Percentiles rank a stretch among this genome's conserved stretches.
These are phyloP conservation scores for Mobula hypostoma DNA, from an alignment of 2,113 vertebrate species.

Conservation along the genomic window DNA sequence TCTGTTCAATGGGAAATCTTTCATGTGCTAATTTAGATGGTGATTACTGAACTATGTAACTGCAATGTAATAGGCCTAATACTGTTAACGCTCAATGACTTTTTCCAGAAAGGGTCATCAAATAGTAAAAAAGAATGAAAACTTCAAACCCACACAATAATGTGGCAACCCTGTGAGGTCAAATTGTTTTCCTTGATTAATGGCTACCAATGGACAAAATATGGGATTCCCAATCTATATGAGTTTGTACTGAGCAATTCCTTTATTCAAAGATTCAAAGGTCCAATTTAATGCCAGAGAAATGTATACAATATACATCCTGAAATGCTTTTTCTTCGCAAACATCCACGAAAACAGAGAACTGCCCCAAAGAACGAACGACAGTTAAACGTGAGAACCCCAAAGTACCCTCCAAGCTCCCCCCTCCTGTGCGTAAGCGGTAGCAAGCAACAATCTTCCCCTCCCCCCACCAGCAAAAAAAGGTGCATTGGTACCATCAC, in stretches of 20 bases:
- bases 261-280: background rate
- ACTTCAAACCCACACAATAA: background rate
- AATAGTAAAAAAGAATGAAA: background rate
- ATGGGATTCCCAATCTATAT: background rate
- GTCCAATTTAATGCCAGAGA: no score
- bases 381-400: no score
- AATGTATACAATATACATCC: no score
- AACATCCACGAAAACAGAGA: no score
- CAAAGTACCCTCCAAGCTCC: no score
- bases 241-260: background rate
- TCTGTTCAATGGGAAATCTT: background rate
- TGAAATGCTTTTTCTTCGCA: no score
- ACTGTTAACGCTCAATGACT: background rate
- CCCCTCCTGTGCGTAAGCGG: no score
- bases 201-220: background rate
- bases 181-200: background rate
- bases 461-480: no score
- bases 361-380: no score
- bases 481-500: no score
- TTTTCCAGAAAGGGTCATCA: background rate
- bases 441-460: no score
- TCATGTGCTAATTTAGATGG: background rate
- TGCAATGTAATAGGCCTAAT: background rate
- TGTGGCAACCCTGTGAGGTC: background rate
- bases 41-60: background rate